Conservation (phyloP, 2,113 vertebrate genomes). For the Promerops cafer region DNA sequence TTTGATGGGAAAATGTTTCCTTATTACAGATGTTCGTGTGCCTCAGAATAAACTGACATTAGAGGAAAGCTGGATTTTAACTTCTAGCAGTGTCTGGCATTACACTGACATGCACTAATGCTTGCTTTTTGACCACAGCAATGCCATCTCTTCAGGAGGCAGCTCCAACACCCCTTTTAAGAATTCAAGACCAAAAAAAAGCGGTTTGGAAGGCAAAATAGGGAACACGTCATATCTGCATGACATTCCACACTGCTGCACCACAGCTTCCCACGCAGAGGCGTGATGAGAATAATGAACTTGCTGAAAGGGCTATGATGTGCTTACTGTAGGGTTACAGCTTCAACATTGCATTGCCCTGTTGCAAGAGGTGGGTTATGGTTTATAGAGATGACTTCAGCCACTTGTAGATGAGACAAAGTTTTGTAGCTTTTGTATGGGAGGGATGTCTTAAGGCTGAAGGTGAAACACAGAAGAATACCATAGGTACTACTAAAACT, state of each 20-base stretch:
- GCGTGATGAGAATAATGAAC: not conserved
- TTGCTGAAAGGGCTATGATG: not conserved
- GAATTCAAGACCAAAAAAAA: not conserved
- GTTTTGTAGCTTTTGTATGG: not conserved
- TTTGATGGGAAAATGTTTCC: not conserved
- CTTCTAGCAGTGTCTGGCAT: not conserved
- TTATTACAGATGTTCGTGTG: conserved; percentile 60
- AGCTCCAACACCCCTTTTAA: not conserved
- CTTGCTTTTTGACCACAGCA: not conserved
- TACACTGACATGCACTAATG: not conserved
- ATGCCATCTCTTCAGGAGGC: not conserved
- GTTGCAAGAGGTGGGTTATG: not conserved
- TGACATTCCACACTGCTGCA: not conserved
- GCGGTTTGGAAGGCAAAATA: not conserved
- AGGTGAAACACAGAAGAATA: not conserved
- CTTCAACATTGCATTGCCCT: not conserved
- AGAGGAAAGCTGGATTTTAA: not conserved
- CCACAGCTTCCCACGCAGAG: not conserved
- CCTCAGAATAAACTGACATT: not conserved
- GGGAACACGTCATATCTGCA: not conserved
- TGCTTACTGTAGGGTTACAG: not conserved
- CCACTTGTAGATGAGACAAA: not conserved
- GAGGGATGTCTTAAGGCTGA: not conserved
- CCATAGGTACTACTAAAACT: not conserved
- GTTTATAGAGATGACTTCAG: not conserved